These are phyloP conservation scores for Meandrusa payeni DNA, from an alignment of 2,888 invertebrate genomes.

Conservation along the genomic window DNA sequence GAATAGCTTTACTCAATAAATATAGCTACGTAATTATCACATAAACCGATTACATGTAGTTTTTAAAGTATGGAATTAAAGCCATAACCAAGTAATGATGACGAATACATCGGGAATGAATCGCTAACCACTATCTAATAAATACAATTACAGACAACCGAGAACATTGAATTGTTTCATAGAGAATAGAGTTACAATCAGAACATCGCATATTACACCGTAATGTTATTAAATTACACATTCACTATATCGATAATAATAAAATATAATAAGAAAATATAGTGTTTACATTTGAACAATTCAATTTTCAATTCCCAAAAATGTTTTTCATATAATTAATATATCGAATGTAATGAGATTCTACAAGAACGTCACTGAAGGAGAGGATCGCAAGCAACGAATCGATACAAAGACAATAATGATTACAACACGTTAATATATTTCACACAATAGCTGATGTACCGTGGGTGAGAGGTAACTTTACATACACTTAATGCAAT, in stretches of 20 bases:
- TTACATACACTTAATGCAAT: conserved; percentile 52
- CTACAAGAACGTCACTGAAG: conserved; percentile 37
- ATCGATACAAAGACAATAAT: conserved; percentile 40
- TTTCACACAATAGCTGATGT: conserved; percentile 42
- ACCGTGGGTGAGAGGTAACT: conserved; percentile 51
- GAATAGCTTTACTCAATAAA: conserved; percentile 27
- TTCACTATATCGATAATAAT: conserved; percentile 34
- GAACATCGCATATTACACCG: neutral
- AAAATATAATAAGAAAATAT: conserved; percentile 70
- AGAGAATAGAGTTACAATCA: too few relatives aligned
- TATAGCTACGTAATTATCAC: conserved; percentile 34
- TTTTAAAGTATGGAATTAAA: conserved; percentile 45
- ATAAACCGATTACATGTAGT: conserved; percentile 26
- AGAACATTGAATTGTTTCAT: conserved; percentile 23
- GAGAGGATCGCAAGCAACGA: conserved; percentile 26
- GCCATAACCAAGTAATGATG: conserved; percentile 46
- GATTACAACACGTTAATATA: conserved; percentile 49
- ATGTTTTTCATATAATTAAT: conserved; percentile 29
- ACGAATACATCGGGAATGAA: conserved; percentile 31
- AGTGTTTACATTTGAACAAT: conserved; percentile 52
- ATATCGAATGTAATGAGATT: conserved; percentile 45
- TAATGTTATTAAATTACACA: conserved; percentile 39
- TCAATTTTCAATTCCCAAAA: conserved; percentile 67
- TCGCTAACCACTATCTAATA: conserved; percentile 31
- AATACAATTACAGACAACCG: conserved; percentile 29